A percentile compares a stretch with the other conserved stretches of the same genome.
Evolutionary conservation across 1,140 invertebrate species (phyloP).

Genomic region (Diabrotica virgifera): DNA sequence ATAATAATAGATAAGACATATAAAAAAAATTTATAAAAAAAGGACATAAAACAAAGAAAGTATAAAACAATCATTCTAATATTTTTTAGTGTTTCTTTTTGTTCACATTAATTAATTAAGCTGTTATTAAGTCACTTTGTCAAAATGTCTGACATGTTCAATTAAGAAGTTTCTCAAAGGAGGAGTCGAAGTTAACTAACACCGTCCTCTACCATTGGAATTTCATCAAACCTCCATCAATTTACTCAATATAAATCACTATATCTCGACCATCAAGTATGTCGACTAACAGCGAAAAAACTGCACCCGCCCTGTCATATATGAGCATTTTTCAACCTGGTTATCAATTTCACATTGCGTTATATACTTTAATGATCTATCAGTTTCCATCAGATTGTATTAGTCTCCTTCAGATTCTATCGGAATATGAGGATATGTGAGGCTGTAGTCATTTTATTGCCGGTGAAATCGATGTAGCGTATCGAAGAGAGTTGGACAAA

Average conservation of each 20-base stretch:
- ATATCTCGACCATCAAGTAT: not conserved
- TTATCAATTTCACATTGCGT: constrained; percentile 2
- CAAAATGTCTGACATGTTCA: too few species aligned
- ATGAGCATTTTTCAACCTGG: not conserved
- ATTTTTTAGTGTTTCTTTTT: too few species aligned
- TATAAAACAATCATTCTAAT: too few species aligned
- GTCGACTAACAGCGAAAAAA: not conserved
- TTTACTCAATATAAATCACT: not conserved
- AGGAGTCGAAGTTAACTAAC: too few species aligned
- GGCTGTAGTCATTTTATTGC: not conserved
- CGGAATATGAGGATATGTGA: not conserved
- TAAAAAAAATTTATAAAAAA: too few species aligned
- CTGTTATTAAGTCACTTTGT: too few species aligned
- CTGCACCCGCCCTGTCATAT: not conserved
- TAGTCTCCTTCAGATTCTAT: not conserved
- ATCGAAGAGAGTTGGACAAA: not conserved
- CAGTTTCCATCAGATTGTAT: constrained; percentile 1
- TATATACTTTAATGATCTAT: constrained; percentile 1
- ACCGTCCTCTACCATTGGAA: too few species aligned
- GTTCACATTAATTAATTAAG: too few species aligned
- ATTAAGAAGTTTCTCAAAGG: too few species aligned
- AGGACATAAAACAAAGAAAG: too few species aligned
- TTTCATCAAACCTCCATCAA: not conserved
- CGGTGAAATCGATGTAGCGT: not conserved
- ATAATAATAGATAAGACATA: too few species aligned